Conservation (phyloP, 2,113 vertebrate species). For the Chloropsis cyanopogon region DNA sequence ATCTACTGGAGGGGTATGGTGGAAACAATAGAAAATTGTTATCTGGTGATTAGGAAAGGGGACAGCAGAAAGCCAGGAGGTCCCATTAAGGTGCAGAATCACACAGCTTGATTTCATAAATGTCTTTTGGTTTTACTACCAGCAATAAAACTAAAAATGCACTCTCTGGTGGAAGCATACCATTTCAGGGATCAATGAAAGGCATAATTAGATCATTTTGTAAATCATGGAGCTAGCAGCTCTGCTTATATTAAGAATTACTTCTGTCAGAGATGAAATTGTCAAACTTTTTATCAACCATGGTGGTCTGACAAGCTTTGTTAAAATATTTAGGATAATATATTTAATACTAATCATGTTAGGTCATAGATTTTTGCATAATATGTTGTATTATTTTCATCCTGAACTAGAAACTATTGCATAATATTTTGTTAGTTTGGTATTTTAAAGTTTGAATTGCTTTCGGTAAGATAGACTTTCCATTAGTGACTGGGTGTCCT, state of each 20-base stretch:
- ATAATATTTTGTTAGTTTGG: neutral
- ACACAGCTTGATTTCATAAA: neutral
- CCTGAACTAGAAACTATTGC: neutral
- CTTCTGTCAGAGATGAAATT: neutral
- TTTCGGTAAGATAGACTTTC: neutral
- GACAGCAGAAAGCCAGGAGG: neutral
- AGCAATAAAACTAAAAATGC: conserved; percentile 17
- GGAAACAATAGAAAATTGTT: neutral
- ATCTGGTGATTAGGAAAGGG: neutral
- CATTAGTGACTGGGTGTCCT: neutral
- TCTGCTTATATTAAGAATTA: neutral
- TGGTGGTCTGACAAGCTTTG: neutral
- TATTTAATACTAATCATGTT: neutral
- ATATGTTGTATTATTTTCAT: neutral
- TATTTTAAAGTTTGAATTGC: neutral
- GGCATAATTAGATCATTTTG: conserved; percentile 1
- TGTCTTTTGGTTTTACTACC: conserved; percentile 12
- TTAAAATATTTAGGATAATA: neutral
- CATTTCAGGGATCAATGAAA: conserved; percentile 46
- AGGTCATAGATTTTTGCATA: neutral
- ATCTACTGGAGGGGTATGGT: neutral
- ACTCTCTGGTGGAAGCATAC: neutral
- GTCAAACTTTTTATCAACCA: neutral
- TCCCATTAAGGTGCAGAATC: neutral
- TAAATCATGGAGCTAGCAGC: neutral